phyloP scores from a whole-genome alignment of 2,797 vertebrate species.

The Parambassis ranga region DNA sequence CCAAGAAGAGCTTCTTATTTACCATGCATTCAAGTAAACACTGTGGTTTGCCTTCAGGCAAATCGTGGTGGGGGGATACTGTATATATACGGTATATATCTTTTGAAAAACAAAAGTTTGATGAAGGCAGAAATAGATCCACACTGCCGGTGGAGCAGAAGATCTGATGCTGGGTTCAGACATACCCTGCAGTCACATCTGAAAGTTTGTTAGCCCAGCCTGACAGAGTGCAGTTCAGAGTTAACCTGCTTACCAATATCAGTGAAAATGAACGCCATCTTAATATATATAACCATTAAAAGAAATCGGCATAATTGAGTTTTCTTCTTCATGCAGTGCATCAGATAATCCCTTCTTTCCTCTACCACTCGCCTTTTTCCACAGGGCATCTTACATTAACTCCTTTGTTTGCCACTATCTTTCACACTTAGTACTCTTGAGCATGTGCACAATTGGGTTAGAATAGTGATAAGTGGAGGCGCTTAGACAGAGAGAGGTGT shows the following conservation, averaged over 20 bases:
- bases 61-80: conserved; percentile 14
- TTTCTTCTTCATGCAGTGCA: background rate
- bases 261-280: background rate
- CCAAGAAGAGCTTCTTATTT: conserved; percentile 48
- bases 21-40: conserved; percentile 49
- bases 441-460: background rate
- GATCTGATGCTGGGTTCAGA: background rate
- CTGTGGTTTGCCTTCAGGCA: conserved; percentile 39
- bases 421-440: conserved; percentile 26
- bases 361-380: background rate
- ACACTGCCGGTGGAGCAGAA: background rate
- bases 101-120: conserved; percentile 35
- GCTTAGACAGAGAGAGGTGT: background rate
- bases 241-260: background rate
- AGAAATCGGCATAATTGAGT: background rate
- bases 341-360: background rate
- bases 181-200: conserved; percentile 14
- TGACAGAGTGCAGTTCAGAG: conserved; percentile 17
- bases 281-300: no score
- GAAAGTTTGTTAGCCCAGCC: conserved; percentile 21
- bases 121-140: conserved; percentile 34
- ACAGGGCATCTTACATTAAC: conserved; percentile 3
- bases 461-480: conserved; percentile 21
- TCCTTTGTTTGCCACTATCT: conserved; percentile 4
- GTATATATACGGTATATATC: conserved; percentile 26